A percentile compares a stretch with the other conserved stretches of the same genome.
Conservation (phyloP, 1,140 invertebrate species). For the Phocides pigmalion region DNA sequence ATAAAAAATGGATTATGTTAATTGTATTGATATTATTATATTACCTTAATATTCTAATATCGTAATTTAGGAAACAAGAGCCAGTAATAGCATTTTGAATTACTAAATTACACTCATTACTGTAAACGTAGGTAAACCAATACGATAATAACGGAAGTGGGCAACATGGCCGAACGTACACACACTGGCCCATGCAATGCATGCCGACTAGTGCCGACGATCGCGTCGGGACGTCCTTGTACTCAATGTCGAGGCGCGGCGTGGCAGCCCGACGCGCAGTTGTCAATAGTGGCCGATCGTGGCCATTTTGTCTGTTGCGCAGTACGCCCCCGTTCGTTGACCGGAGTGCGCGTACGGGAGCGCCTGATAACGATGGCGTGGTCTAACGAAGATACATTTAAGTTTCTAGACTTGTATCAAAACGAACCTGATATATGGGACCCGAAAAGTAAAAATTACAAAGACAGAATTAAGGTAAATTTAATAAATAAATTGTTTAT, state of each 20-base stretch:
- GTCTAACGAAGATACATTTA: constrained; percentile 29
- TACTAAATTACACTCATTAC: too few species aligned
- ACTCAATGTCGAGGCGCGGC: constrained; percentile 7
- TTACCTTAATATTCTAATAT: too few species aligned
- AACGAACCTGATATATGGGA: constrained; percentile 33
- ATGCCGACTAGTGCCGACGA: constrained; percentile 1
- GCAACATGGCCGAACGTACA: too few species aligned
- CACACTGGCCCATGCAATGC: constrained; percentile 16
- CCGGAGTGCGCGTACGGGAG: constrained; percentile 2
- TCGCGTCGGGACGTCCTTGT: constrained; percentile 23
- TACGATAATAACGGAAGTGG: too few species aligned
- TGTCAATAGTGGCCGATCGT: constrained; percentile 33
- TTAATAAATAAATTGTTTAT: neutral
- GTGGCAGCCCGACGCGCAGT: constrained; percentile 25
- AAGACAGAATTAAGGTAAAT: constrained; percentile 30
- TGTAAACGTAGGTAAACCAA: too few species aligned
- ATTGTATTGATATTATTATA: too few species aligned
- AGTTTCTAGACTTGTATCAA: constrained; percentile 28
- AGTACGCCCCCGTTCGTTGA: neutral
- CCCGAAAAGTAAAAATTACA: constrained; percentile 32
- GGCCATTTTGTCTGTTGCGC: constrained; percentile 30
- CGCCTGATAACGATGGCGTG: too few species aligned
- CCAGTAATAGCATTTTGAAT: too few species aligned
- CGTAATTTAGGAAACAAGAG: too few species aligned
- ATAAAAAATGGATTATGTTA: too few species aligned